phyloP scores from a whole-genome alignment of 2,888 invertebrate genomes.

The Eupeodes latifasciatus region DNA sequence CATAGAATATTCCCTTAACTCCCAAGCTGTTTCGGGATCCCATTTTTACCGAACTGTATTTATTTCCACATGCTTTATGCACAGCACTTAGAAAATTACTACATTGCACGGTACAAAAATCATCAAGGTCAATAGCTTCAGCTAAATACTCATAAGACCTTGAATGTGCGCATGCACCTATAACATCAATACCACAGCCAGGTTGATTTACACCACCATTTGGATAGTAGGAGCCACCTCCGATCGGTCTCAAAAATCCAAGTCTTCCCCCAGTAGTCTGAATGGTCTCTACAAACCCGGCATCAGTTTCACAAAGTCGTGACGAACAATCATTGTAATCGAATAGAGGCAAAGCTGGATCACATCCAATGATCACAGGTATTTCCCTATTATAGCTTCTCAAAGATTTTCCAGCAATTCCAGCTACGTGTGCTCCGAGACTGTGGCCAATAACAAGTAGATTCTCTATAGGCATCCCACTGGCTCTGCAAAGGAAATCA shows the following conservation, averaged over 20 bases:
- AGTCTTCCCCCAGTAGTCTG: conserved; percentile 81
- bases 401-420: conserved; percentile 2
- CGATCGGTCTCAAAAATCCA: conserved; percentile 82
- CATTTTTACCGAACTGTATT: neutral
- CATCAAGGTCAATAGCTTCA: conserved; percentile 82
- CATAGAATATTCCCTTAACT: conserved; percentile 8
- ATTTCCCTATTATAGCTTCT: conserved; percentile 65
- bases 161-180: conserved; percentile 84
- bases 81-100: neutral
- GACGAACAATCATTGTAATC: conserved; percentile 78
- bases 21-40: neutral
- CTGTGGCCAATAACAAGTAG: neutral
- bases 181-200: conserved; percentile 84
- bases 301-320: conserved; percentile 79
- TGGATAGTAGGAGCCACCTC: conserved; percentile 85
- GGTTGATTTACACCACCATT: conserved; percentile 85
- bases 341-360: conserved; percentile 82
- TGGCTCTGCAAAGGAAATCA: neutral
- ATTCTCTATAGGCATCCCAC: neutral
- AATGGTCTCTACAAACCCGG: conserved; percentile 81
- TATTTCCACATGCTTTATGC: neutral
- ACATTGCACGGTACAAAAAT: conserved; percentile 80
- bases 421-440: conserved; percentile 7
- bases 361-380: conserved; percentile 85
- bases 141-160: conserved; percentile 84